Conservation (phyloP, 1,140 invertebrate genomes). For the Helicoverpa zea region DNA sequence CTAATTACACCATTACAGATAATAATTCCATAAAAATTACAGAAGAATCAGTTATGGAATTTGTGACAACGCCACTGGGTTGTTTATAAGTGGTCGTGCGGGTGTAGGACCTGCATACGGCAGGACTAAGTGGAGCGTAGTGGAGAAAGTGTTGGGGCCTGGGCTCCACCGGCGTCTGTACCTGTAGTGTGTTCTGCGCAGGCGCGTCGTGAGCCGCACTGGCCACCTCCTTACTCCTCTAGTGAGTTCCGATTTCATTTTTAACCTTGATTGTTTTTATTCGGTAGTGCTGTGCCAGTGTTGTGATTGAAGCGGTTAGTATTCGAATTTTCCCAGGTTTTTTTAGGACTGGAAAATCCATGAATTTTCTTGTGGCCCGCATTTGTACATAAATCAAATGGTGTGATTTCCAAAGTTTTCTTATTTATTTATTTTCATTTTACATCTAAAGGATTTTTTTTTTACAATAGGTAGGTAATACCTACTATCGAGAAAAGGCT, state of each 20-base stretch:
- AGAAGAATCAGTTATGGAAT: constrained; percentile 73
- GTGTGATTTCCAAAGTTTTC: neutral
- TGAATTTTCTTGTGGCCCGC: neutral
- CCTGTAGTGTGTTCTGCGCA: constrained; percentile 61
- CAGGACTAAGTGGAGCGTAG: constrained; percentile 76
- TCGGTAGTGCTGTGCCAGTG: constrained; percentile 36
- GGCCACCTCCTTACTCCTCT: constrained; percentile 32
- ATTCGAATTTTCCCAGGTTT: neutral
- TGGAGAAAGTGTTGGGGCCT: constrained; percentile 78
- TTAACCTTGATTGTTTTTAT: constrained; percentile 33
- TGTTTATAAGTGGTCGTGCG: constrained; percentile 72
- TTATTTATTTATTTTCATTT: neutral
- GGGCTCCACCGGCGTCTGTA: constrained; percentile 61
- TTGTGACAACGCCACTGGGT: constrained; percentile 64
- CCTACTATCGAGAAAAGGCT: too few species aligned
- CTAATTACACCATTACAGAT: constrained; percentile 74
- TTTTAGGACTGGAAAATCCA: constrained; percentile 2
- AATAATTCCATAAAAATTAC: constrained; percentile 73
- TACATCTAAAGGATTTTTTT: neutral
- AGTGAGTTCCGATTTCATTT: constrained; percentile 39
- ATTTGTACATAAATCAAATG: neutral
- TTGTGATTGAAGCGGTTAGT: constrained; percentile 37
- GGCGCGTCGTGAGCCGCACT: constrained; percentile 62
- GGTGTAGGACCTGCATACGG: constrained; percentile 64
- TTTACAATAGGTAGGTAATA: too few species aligned